Conservation (phyloP, 1,140 invertebrate genomes). For the Ganaspis sp. region DNA sequence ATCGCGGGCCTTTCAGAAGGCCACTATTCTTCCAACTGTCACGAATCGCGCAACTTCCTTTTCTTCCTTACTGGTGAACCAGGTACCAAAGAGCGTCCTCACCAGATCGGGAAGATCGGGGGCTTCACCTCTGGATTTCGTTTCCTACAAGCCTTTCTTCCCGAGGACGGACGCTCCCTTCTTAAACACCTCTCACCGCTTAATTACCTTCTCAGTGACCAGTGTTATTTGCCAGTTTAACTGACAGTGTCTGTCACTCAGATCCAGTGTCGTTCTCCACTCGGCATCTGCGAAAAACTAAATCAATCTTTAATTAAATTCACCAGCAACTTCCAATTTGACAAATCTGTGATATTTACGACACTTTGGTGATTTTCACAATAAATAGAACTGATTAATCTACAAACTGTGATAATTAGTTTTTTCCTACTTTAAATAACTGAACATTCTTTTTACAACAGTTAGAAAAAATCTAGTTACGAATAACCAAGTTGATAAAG, state of each 20-base stretch:
- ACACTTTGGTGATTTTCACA: too few species aligned
- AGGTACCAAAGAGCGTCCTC: constrained; percentile 1
- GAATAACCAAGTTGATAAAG: too few species aligned
- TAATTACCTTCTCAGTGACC: constrained; percentile 12
- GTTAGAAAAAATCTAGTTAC: too few species aligned
- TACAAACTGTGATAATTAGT: constrained; percentile 6
- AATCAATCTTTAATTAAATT: too few species aligned
- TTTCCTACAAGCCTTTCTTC: constrained; percentile 16
- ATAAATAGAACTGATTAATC: background rate
- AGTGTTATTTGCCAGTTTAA: constrained; percentile 24
- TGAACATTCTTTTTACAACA: background rate
- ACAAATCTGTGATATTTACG: too few species aligned
- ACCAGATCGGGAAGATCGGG: background rate
- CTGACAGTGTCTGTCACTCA: background rate
- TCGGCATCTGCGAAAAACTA: background rate
- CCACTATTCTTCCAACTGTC: constrained; percentile 67
- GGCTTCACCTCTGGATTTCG: constrained; percentile 16
- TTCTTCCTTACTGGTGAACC: background rate
- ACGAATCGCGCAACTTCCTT: constrained; percentile 56
- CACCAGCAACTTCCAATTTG: too few species aligned
- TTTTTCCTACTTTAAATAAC: background rate
- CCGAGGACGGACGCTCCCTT: constrained; percentile 12
- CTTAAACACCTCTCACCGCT: background rate
- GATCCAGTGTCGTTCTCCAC: background rate
- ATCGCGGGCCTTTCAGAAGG: constrained; percentile 64